Evolutionary conservation across 2,113 vertebrate genomes (phyloP), one percentile per base, ranked within the genome.

Genomic region (Excalfactoria chinensis): DNA sequence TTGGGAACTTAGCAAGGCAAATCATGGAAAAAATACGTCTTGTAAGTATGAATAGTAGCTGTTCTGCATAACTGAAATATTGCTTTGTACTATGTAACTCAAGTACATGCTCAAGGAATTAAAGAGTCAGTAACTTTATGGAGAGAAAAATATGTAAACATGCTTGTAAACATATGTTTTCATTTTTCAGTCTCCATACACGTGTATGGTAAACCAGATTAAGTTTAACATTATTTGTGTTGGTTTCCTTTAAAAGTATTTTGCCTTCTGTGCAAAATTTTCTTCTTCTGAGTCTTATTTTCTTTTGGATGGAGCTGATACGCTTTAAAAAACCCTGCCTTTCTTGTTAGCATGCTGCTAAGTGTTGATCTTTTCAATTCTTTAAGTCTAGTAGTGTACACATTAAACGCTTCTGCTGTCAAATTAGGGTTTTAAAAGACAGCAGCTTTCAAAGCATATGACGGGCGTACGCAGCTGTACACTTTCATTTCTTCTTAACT

Each of bases 1-100:
- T 94, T 93, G 86, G 62, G 80, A 95, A 86, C 64, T 63, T 78
- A 84, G 76, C 11, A 59, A 83, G 49, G 25, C 9, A 15, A 88
- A 86, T 83, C 9, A 51, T 89, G 93, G 94, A 90, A 92, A 93
- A 90, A 78, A 11, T 53, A 30, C 76, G 72, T 25, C 79, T 91
- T 84, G 0, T 37, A 44, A 66, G 81, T 84, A 58, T 13, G 19
- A 89, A 55, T 22, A 89, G 63, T 32, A 75, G 37, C 71, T 34
- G 23, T 8, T 79, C 44, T 87, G 53, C 12, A 14, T 83, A 89
- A 85, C 58, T 89, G 66, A 69, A 34, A 9, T 89, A 35, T 28
- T 91, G 13, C 21, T 58, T 69, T 28, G 6, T 88, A 9, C 30
- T 53, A 21, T 41, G 68, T 35, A 67, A 34, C 71, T 90, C 66